These are phyloP conservation scores for Brachypterus glaber DNA, from an alignment of 2,888 invertebrate genomes.

Conservation along the genomic window DNA sequence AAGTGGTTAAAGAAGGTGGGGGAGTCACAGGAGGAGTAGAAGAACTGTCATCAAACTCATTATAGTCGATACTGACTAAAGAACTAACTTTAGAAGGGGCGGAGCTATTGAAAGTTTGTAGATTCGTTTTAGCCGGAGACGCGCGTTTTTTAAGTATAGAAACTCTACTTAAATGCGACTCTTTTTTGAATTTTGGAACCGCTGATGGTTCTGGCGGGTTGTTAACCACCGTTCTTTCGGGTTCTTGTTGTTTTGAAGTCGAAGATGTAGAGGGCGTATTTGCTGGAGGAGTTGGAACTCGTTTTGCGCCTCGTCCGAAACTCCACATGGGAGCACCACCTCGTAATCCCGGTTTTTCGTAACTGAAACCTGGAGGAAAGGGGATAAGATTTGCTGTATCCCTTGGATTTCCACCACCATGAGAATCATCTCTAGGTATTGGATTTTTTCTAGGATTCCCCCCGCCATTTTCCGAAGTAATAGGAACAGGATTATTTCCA, in stretches of 20 bases:
- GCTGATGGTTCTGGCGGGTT: conserved; percentile 13
- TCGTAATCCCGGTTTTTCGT: conserved; percentile 51
- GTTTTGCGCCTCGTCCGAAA: conserved; percentile 39
- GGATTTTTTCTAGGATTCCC: too few relatives aligned
- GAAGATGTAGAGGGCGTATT: too few relatives aligned
- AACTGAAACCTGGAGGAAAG: conserved; percentile 46
- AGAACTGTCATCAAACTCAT: conserved; percentile 50
- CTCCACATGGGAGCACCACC: conserved; percentile 63
- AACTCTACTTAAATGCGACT: conserved; percentile 44
- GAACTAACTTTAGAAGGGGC: conserved; percentile 40
- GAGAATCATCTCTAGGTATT: conserved; percentile 14
- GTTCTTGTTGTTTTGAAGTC: not conserved
- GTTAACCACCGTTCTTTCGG: conserved; percentile 15
- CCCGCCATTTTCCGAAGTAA: too few relatives aligned
- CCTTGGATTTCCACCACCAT: conserved; percentile 46
- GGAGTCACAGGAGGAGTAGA: conserved; percentile 48
- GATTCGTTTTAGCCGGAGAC: conserved; percentile 31
- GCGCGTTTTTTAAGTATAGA: conserved; percentile 51
- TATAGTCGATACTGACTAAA: conserved; percentile 49
- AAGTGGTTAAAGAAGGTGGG: conserved; percentile 36
- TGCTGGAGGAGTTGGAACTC: conserved; percentile 32
- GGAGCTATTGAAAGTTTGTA: conserved; percentile 36
- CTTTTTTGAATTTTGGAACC: conserved; percentile 38
- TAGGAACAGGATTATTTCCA: too few relatives aligned
- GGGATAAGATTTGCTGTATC: conserved; percentile 51